Evolutionary conservation across 2,113 vertebrate genomes (phyloP).

Genomic region (Pampusana beccarii): DNA sequence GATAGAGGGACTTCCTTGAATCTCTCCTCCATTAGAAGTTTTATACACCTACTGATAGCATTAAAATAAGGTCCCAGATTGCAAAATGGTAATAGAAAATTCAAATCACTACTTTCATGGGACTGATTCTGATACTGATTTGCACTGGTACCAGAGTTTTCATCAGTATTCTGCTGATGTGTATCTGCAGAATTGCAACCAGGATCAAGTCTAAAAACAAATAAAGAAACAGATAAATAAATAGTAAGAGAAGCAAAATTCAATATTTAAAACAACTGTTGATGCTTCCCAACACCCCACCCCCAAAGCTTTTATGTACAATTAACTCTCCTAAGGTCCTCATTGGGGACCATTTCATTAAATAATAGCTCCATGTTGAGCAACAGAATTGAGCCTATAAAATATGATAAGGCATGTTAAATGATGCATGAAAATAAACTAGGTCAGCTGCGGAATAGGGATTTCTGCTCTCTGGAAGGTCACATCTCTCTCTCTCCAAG

Average conservation of each 20-base stretch:
- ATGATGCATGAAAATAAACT: background rate
- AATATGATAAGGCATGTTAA: constrained; percentile 2
- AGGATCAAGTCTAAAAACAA: background rate
- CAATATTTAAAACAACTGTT: background rate
- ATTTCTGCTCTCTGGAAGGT: background rate
- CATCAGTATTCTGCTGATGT: background rate
- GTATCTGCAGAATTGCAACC: background rate
- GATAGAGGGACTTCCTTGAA: background rate
- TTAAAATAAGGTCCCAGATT: background rate
- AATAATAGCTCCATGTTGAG: background rate
- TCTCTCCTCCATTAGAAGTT: background rate
- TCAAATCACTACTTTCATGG: background rate
- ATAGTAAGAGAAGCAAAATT: background rate
- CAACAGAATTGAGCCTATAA: background rate
- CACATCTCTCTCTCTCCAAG: background rate
- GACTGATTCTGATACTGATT: background rate
- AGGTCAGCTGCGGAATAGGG: background rate
- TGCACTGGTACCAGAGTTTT: background rate
- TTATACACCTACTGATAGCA: background rate
- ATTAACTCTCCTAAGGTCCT: background rate
- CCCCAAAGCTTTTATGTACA: background rate
- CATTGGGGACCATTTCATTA: background rate
- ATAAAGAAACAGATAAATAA: background rate
- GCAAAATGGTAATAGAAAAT: background rate
- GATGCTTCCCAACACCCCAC: background rate